Conservation (phyloP, 2,113 vertebrate species). For the Oenanthe melanoleuca region DNA sequence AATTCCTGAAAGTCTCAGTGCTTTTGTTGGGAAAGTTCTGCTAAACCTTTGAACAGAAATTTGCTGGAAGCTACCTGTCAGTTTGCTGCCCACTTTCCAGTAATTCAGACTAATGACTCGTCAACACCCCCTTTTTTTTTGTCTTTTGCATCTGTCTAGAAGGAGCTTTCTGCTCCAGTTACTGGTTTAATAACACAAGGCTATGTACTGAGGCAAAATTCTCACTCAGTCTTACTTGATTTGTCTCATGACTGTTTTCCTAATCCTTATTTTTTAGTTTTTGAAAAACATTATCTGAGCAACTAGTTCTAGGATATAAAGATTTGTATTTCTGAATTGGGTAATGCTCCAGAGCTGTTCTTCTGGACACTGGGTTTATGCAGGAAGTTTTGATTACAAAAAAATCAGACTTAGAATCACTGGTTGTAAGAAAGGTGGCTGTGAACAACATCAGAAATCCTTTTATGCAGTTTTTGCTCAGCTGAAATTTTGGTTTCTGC, state of each 20-base stretch:
- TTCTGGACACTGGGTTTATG: background rate
- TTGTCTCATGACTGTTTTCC: background rate
- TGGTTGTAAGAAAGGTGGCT: background rate
- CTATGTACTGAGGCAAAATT: background rate
- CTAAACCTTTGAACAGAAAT: background rate
- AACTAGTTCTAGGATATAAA: background rate
- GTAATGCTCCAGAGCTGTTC: background rate
- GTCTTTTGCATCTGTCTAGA: conserved; percentile 41
- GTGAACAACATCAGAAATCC: background rate
- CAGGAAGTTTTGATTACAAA: background rate
- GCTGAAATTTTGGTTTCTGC: background rate
- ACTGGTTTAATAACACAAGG: conserved; percentile 8
- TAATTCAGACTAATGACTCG: conserved; percentile 55
- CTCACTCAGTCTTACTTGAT: background rate
- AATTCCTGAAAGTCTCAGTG: background rate
- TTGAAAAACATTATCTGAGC: background rate
- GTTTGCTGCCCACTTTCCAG: conserved; percentile 17
- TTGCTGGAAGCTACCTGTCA: conserved; percentile 60
- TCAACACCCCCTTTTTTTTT: background rate
- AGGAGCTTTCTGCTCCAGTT: conserved; percentile 61
- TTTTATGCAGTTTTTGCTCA: background rate
- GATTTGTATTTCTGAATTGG: background rate
- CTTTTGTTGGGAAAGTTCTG: background rate
- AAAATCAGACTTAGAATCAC: background rate
- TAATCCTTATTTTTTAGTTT: background rate